Evolutionary conservation across 2,797 vertebrate species (phyloP), one percentile per base, ranked within the genome.

Genomic region (Diplodus puntazzo): DNA sequence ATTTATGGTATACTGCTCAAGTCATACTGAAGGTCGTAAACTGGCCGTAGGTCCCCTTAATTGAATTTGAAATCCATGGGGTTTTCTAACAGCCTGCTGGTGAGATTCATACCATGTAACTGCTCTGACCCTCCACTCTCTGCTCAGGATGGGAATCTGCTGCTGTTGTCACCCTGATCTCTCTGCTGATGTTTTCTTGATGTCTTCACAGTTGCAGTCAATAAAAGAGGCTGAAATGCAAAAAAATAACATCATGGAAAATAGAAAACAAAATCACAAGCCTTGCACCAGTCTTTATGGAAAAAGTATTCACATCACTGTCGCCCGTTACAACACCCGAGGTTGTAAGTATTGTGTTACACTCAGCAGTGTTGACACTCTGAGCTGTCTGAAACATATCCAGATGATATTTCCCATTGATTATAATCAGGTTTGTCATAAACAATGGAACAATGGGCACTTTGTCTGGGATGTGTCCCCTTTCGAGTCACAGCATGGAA

Each of bases 371-470:
- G 18, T 53, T 74, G 52, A 75, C 55, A 14, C 54, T 43, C 11
- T 69, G 63, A 62, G 65, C 69, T 70, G 45, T 52, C 21, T 20
- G 23, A 75, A 77, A 58, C 48, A 68, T 34, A 69, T 43, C 86
- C 82, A 81, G 55, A 82, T 79, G 77, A 82, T 30, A 14, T 34
- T 69, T 61, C 21, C 1, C 11, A 23, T 27, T 76, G 73, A 88
- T 81, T 69, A 1, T 16, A 54, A 58, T 75, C 77, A 16, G 16
- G 0, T 6, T 61, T 1, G 4, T 43, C 12, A n/a, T 61, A 67
- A 87, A 82, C 62, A 65, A 68, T 16, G 45, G 60, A 55, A 62
- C 10, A 71, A 46, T 1, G 4, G 42, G 77, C 61, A 75, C 58
- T 20, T 76, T 89, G 83, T 69, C 42, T 11, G 39, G 76, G 54